These are phyloP conservation scores for Scelioninae gen. 2 DNA, from an alignment of 2,888 invertebrate genomes.

Conservation along the genomic window DNA sequence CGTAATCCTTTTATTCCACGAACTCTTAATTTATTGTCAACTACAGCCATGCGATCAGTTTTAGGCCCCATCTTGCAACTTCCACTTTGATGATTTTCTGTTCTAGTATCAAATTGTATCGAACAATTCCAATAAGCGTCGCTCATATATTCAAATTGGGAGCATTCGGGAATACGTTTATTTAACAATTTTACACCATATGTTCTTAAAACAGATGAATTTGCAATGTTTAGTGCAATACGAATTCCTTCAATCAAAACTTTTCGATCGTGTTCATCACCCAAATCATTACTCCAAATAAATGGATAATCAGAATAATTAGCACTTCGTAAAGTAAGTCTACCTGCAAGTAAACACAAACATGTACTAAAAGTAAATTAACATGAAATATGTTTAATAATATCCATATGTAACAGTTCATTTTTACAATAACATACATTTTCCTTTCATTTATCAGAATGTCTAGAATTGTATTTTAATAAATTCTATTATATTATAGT, in stretches of 20 bases:
- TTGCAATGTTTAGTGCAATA: constrained; percentile 77
- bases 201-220: constrained; percentile 81
- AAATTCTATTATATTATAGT: no score
- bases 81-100: constrained; percentile 89
- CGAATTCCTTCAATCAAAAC: constrained; percentile 80
- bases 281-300: constrained; percentile 92
- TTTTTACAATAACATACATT: no score
- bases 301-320: constrained; percentile 88
- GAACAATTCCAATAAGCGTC: constrained; percentile 87
- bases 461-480: no score
- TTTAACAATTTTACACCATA: constrained; percentile 87
- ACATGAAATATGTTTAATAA: no score
- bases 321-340: no score
- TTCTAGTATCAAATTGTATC: constrained; percentile 81
- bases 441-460: no score
- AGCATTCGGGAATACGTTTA: constrained; percentile 87
- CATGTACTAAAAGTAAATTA: no score
- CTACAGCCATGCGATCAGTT: constrained; percentile 83
- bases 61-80: constrained; percentile 87
- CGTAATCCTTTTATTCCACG: constrained; percentile 78
- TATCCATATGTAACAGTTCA: no score
- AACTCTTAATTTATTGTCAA: constrained; percentile 81
- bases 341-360: no score
- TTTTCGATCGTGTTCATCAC: constrained; percentile 80
- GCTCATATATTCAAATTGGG: constrained; percentile 84